Percentiles rank a stretch among this genome's conserved stretches.
Conservation (phyloP, 2,113 vertebrate species). For the Zosterops pallidus region DNA sequence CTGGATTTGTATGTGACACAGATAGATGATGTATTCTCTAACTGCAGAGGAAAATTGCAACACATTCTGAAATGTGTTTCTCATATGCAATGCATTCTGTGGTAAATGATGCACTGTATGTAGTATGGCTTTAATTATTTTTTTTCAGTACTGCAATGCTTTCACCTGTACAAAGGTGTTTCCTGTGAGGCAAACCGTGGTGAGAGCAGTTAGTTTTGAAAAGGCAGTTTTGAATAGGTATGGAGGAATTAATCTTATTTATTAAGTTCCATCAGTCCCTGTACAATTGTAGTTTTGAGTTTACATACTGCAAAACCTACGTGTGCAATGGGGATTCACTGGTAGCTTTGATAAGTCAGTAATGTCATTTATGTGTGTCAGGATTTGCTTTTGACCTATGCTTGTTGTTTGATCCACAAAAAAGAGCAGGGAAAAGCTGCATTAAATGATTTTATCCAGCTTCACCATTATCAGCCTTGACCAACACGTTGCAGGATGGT, state of each 20-base stretch:
- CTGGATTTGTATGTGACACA: neutral
- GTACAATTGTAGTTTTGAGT: neutral
- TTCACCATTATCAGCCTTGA: neutral
- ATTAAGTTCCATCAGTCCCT: neutral
- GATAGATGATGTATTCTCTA: neutral
- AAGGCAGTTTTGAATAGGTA: neutral
- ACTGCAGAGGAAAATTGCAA: neutral
- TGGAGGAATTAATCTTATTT: neutral
- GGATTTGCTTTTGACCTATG: neutral
- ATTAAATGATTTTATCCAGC: neutral
- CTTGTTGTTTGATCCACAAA: neutral
- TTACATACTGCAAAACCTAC: neutral
- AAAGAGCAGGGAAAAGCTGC: neutral
- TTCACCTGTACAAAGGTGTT: neutral
- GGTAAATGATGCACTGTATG: neutral
- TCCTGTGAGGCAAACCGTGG: neutral
- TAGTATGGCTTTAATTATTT: neutral
- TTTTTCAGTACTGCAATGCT: neutral
- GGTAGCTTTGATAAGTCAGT: neutral
- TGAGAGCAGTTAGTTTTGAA: neutral
- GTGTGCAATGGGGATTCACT: neutral
- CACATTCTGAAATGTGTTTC: neutral
- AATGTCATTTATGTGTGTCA: neutral
- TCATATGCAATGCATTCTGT: neutral
- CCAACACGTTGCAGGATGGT: fast-evolving